Conservation (phyloP, 2,113 vertebrate species). For the Ameiurus melas region DNA sequence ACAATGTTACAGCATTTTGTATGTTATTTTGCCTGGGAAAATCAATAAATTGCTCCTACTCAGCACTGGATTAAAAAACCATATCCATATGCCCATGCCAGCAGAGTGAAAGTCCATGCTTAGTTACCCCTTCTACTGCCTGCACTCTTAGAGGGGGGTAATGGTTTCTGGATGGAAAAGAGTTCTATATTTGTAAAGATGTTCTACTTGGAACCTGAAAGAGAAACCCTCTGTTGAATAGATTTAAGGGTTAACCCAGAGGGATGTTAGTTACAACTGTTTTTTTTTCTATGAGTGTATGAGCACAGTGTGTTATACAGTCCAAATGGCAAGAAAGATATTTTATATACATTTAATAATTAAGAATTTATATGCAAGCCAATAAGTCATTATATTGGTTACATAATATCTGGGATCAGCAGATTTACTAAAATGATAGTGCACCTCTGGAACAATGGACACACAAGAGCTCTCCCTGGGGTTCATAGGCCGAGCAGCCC, state of each 20-base stretch:
- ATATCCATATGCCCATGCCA: conserved; percentile 1
- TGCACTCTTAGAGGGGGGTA: neutral
- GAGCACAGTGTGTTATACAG: neutral
- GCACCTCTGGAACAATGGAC: conserved; percentile 61
- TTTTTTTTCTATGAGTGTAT: neutral
- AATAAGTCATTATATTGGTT: conserved; percentile 36
- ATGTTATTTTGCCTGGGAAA: too few species aligned
- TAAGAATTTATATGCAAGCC: neutral
- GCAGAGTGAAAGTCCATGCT: neutral
- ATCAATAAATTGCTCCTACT: conserved; percentile 75
- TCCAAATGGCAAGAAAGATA: neutral
- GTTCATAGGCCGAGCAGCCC: conserved; percentile 69
- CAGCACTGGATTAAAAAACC: conserved; percentile 51
- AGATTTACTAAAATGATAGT: conserved; percentile 64
- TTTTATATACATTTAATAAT: neutral
- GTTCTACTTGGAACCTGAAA: conserved; percentile 32
- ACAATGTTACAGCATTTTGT: conserved; percentile 63
- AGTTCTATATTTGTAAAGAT: neutral
- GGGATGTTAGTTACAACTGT: neutral
- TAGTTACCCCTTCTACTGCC: neutral
- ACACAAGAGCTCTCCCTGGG: conserved; percentile 53
- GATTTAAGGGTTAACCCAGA: neutral
- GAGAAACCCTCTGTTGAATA: neutral
- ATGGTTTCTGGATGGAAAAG: neutral
- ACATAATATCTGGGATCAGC: conserved; percentile 46